Conservation (phyloP, 2,797 vertebrate genomes). For the Amblyraja radiata region DNA sequence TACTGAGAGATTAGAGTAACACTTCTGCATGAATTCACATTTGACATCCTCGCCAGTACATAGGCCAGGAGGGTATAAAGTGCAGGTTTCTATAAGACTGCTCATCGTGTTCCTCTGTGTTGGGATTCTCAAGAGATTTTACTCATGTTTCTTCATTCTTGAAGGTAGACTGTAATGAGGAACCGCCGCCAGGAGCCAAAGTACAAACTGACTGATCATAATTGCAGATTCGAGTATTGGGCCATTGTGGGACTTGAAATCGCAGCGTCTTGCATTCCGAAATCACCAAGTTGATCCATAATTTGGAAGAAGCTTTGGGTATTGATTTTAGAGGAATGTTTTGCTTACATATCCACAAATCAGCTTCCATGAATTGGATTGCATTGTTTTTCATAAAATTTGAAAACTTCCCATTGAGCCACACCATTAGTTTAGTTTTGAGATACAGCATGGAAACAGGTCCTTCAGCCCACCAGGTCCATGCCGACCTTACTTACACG, state of each 20-base stretch:
- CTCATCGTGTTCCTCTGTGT: neutral
- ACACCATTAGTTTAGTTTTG: neutral
- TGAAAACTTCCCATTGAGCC: neutral
- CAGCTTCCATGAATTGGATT: neutral
- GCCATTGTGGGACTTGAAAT: neutral
- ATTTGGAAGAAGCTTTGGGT: neutral
- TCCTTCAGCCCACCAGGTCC: too few species aligned
- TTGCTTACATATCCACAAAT: neutral
- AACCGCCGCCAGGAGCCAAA: neutral
- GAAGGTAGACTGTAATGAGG: neutral
- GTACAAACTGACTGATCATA: neutral
- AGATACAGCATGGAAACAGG: too few species aligned
- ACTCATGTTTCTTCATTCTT: neutral
- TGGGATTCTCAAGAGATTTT: neutral
- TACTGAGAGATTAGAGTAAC: neutral
- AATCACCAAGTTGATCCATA: neutral
- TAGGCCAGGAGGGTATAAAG: neutral
- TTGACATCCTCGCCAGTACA: neutral
- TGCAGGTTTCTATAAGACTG: neutral
- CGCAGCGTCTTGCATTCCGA: neutral
- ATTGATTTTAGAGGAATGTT: neutral
- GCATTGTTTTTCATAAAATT: neutral
- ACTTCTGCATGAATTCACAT: conserved; percentile 8
- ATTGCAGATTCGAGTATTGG: neutral
- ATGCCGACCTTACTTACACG: too few species aligned